A percentile compares a stretch with the other conserved stretches of the same genome.
Evolutionary conservation across 2,113 vertebrate genomes (phyloP).

Genomic region (Hepsetus odoe): DNA sequence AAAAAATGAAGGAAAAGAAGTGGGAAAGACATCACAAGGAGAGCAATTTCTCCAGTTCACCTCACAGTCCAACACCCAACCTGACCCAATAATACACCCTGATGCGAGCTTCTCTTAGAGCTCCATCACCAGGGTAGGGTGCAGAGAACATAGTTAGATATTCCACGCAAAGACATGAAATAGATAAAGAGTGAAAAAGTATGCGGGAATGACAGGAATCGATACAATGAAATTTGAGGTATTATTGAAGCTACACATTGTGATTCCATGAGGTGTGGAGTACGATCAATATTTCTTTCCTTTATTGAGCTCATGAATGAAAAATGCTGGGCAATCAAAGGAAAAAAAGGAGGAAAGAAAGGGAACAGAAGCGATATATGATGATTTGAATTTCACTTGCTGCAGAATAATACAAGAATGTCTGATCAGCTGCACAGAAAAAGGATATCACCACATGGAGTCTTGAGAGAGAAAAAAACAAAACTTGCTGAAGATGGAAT

Average conservation of each 20-base stretch:
- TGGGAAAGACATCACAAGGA: slow-evolving; percentile 28
- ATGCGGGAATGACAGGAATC: neutral
- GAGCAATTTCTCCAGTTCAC: slow-evolving; percentile 29
- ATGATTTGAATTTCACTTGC: neutral
- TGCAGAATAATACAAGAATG: neutral
- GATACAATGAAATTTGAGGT: neutral
- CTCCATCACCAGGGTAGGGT: neutral
- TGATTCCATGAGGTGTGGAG: neutral
- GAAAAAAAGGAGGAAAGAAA: neutral
- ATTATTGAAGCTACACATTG: neutral
- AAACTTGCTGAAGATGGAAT: neutral
- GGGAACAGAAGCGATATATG: neutral
- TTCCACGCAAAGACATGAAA: neutral
- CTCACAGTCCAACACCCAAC: slow-evolving; percentile 24
- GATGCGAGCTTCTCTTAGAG: neutral
- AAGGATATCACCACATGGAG: neutral
- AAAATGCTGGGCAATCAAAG: neutral
- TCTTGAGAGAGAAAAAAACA: neutral
- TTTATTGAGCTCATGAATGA: neutral
- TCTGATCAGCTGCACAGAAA: neutral
- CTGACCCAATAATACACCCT: slow-evolving; percentile 11
- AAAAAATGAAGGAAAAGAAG: slow-evolving; percentile 34
- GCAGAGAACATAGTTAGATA: neutral
- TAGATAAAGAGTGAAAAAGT: neutral
- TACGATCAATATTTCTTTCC: slow-evolving; percentile 7